Base-by-base conservation (phyloP, 1,140 invertebrate species). In the Probaryconus sp. region DNA sequence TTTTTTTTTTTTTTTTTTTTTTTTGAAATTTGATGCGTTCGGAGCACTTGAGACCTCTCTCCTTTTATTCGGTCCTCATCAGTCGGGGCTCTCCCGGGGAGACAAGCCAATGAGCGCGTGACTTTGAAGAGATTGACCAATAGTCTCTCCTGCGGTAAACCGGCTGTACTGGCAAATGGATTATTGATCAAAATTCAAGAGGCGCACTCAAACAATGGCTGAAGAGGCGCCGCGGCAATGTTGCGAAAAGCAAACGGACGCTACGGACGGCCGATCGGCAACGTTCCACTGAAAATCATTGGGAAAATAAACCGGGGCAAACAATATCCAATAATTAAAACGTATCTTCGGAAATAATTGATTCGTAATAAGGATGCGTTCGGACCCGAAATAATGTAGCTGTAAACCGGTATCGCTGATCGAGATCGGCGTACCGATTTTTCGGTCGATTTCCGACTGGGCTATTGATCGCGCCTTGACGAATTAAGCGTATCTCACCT, bases 111-210 rank as follows among this genome's bases (percentile, higher is more conserved):
- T 77, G 65, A 71, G 68, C 67, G 71, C 48, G 50, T 78, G 79
- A 79, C 76, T 79, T 77, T 75, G 51, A 71, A 79, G 73, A 58
- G 73, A 79, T 76, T 77, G 76, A 78, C 79, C 79, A 79, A 75
- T 77, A 70, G 71, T 55, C 63, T 51, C 58, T 67, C 53, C 37
- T 70, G 65, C 31, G 65, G 64, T 73, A 65, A 69, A 69, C 69
- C 69, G 53, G 63, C 51, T 68, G 69, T 61, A 61, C 60, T 40
- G 67, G 67, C 60, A 71, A 77, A 73, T 77, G 71, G 71, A 78
- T 78, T 78, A 80, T 80, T 71, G 74, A 80, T 80, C 74, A 74
- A 72, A 71, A 68, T 68, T 75, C 64, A 75, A 75, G 64, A 60
- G 72, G 60, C 40, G 53, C 64, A 61, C 56, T 75, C 58, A 63